These are phyloP conservation scores for Caenorhabditis latens DNA, from an alignment of 1,140 invertebrate species.

Conservation along the genomic window DNA sequence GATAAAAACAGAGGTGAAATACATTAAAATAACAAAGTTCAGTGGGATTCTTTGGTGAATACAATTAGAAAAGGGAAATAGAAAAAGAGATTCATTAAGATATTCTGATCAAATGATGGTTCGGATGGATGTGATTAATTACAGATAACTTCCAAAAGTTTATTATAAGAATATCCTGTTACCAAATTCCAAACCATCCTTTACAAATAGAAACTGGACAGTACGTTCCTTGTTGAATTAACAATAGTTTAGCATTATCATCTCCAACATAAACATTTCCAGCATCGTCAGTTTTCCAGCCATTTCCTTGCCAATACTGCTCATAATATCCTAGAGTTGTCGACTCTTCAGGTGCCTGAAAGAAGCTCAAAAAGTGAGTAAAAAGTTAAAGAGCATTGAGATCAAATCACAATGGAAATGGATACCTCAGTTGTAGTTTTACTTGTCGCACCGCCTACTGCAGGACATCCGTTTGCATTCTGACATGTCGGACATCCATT, in stretches of 20 bases:
- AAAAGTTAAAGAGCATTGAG: not conserved
- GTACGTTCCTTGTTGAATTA: conserved; percentile 50
- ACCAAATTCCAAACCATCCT: conserved; percentile 46
- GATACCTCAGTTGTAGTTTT: conserved; percentile 43
- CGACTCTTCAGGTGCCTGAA: not conserved
- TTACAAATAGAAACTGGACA: conserved; percentile 48
- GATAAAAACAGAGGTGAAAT: not conserved
- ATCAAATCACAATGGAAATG: conserved; percentile 6
- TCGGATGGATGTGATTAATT: not conserved
- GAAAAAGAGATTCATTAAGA: not conserved
- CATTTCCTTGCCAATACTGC: conserved; percentile 50
- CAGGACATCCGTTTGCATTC: conserved; percentile 51
- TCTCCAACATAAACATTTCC: conserved; percentile 63
- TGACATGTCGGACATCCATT: conserved; percentile 40
- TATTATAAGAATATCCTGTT: not conserved
- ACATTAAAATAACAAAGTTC: not conserved
- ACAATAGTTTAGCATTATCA: conserved; percentile 58
- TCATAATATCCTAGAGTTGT: conserved; percentile 44
- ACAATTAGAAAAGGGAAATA: not conserved
- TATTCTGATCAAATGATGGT: too few relatives aligned
- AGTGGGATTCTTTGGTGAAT: too few relatives aligned
- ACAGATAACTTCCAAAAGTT: not conserved
- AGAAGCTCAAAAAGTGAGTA: not conserved
- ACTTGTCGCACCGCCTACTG: conserved; percentile 22
- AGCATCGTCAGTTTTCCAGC: conserved; percentile 61